Base-by-base conservation (phyloP, 2,797 vertebrate species). In the Phylloscopus collybita region DNA sequence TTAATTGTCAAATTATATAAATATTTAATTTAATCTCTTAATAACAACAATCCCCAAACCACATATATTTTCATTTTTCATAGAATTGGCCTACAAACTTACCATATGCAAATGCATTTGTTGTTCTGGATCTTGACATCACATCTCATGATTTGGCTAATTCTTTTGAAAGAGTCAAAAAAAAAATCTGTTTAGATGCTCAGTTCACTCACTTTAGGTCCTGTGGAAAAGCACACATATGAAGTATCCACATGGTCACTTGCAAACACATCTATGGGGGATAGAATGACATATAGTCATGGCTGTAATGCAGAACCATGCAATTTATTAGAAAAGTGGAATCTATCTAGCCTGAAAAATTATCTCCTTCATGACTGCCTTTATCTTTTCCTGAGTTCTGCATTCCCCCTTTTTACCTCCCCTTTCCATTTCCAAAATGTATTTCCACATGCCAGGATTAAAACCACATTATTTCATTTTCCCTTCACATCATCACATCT, bases 231-330 rank as follows among this genome's bases (percentile, higher is more conserved):
- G 45, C 34, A 70, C 21, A 47, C 1, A 1, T 16, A 29, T 12
- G 21, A 71, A 19, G 26, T 74, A 7, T 13, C 40, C 30, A 59
- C 12, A 6, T 9, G 72, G 60, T 15, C 16, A 13, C 47, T 16
- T 49, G 64, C 71, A 85, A 42, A 67, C 0, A 0, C 1, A 2
- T 45, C 57, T 61, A 15, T 16, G 22, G n/a, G 16, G 25, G 32
- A 73, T 25, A 34, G 32, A 81, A 56, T 8, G 32, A 26, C 57
- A 13, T 11, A 30, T 1, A 61, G n/a, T 78, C 54, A 59, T 20
- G 11, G 25, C 11, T 85, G 26, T 27, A 69, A 92, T 22, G 14
- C 36, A 75, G 9, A 93, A 51, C 11, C 9, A 8, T 49, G 26
- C 16, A 56, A 61, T 29, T 80, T 32, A 47, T 71, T 40, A 60